Evolutionary conservation across 2,113 vertebrate genomes (phyloP), one percentile per base, ranked within the genome.

Genomic region (Spheniscus mendiculus): DNA sequence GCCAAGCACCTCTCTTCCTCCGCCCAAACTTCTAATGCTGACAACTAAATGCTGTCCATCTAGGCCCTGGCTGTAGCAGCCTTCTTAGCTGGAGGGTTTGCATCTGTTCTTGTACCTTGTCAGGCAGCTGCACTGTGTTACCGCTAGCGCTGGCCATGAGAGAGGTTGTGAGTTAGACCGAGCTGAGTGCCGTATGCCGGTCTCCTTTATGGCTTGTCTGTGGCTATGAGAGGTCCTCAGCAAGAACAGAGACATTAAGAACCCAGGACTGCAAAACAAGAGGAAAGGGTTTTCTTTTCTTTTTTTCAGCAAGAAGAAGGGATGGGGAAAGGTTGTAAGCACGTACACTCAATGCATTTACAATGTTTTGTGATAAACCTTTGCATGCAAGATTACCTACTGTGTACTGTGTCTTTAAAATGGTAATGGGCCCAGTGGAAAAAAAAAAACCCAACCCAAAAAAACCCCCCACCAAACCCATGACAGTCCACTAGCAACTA

Each of bases 401-500:
- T 49, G 78, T 25, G 92, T 56, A 23, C 97, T 98, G 97, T 73
- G 76, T 97, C 98, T 98, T 98, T 98, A 98, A 98, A 98, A 97
- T 83, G 17, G 97, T 98, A 98, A 98, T 89, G 97, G 98, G 91
- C 84, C 95, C 93, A 53, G 95, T 96, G 81, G 58, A 97, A 97
- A 93, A 89, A 42, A 55, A 52, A 70, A 38, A 29, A 12, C 1
- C 32, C 56, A 42, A 38, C n/a, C n/a, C n/a, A 26, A 40, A 88
- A 66, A 42, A 52, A 42, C 40, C 40, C 7, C 0, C 32, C 69
- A 12, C 42, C 52, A 77, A 88, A 91, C 70, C 77, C 87, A 95
- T 97, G 98, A 98, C 98, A 98, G 98, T 98, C 96, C 95, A 98
- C 98, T 97, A 98, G 98, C 98, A 98, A 98, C 98, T 97, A 96